These are phyloP conservation scores for Actinostola sp. DNA, from an alignment of 92 coral and sea anemone genomes.

Conservation along the genomic window DNA sequence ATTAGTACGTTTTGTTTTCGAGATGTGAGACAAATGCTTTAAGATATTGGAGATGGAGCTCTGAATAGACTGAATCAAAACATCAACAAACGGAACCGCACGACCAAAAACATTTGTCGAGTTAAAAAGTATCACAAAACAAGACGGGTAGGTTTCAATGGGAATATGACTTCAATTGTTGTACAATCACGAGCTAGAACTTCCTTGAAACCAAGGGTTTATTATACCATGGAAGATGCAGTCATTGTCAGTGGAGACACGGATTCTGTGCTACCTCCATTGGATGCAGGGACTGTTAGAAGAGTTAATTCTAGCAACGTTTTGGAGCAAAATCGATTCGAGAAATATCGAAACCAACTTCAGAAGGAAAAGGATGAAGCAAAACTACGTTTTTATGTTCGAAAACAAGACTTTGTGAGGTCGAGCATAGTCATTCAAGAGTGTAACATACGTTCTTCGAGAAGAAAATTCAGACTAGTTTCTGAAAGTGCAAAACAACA, in stretches of 20 bases:
- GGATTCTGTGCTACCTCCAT: conserved; percentile 48
- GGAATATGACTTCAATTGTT: conserved; percentile 16
- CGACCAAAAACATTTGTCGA: background rate
- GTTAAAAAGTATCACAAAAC: background rate
- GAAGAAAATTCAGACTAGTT: background rate
- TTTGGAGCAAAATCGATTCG: conserved; percentile 42
- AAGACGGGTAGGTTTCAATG: background rate
- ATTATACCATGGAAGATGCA: conserved; percentile 27
- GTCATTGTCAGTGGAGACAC: conserved; percentile 29
- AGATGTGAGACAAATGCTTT: conserved; percentile 11
- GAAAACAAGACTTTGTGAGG: conserved; percentile 41
- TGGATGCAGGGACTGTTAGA: conserved; percentile 43
- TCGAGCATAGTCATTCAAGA: conserved; percentile 48
- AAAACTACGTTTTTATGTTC: conserved; percentile 32
- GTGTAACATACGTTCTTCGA: background rate
- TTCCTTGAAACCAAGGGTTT: conserved; percentile 1
- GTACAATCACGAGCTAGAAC: background rate
- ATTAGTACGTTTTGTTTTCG: conserved; percentile 24
- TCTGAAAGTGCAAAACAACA: conserved; percentile 14
- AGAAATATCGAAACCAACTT: conserved; percentile 37
- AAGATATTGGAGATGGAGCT: conserved; percentile 15
- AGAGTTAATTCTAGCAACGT: conserved; percentile 38
- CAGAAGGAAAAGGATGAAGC: conserved; percentile 53
- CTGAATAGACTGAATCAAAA: background rate
- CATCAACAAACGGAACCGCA: conserved; percentile 8